phyloP scores from a whole-genome alignment of 92 coral and sea anemone genomes.

The Paragorgia papillata region DNA sequence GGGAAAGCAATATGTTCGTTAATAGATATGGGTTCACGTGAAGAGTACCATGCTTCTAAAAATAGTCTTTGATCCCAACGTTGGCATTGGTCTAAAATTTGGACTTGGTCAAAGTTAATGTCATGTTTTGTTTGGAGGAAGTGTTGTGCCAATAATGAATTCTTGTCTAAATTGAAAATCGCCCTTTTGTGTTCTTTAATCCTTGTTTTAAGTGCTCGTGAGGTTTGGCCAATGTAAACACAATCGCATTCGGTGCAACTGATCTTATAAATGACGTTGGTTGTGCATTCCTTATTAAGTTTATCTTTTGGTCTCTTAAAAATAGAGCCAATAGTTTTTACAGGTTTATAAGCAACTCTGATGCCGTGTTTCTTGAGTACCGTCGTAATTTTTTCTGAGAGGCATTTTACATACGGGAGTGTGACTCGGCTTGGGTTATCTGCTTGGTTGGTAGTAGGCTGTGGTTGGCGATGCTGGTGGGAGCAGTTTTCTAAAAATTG shows the following conservation, averaged over 20 bases:
- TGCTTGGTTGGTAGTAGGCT: too few species aligned
- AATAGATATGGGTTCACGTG: neutral
- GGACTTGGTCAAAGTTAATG: neutral
- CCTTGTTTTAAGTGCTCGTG: constrained; percentile 17
- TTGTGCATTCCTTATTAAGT: constrained; percentile 1
- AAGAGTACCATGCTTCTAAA: constrained; percentile 26
- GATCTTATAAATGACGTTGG: constrained; percentile 6
- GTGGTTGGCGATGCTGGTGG: too few species aligned
- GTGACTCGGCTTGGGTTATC: neutral
- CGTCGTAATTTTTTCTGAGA: neutral
- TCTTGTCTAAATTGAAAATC: constrained; percentile 6
- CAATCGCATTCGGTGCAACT: constrained; percentile 29
- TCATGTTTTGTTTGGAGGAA: constrained; percentile 7
- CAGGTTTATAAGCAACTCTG: constrained; percentile 14
- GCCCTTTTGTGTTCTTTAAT: constrained; percentile 35
- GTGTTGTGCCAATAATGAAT: constrained; percentile 17
- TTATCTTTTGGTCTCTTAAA: constrained; percentile 32
- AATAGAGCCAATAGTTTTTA: constrained; percentile 7
- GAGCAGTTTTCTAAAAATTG: too few species aligned
- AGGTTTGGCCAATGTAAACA: constrained; percentile 28
- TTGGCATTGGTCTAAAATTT: constrained; percentile 15
- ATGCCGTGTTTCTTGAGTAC: neutral
- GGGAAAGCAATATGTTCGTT: constrained; percentile 51
- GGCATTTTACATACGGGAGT: neutral
- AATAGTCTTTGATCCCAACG: constrained; percentile 20